Evolutionary conservation across 1,140 invertebrate species (phyloP).

Genomic region (Microplitis mediator): DNA sequence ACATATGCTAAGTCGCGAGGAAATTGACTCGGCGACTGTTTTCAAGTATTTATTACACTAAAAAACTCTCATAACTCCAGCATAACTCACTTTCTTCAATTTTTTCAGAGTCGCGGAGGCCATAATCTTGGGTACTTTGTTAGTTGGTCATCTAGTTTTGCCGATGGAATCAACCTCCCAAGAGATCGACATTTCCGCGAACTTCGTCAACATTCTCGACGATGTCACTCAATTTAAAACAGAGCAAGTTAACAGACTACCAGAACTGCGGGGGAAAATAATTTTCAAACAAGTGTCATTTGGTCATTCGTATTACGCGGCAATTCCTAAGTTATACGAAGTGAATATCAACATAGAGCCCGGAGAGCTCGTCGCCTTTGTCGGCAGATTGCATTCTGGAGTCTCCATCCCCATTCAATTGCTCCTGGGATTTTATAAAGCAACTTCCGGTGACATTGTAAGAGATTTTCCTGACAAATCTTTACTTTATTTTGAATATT

Average conservation of each 20-base stretch:
- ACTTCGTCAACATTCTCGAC: not conserved
- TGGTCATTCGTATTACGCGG: slow-evolving; percentile 1
- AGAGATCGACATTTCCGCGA: not conserved
- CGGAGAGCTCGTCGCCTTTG: slow-evolving; percentile 3
- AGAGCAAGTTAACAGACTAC: too few species aligned
- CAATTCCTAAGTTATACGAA: not conserved
- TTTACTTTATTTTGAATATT: not conserved
- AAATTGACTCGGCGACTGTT: slow-evolving; percentile 11
- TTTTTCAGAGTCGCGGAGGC: slow-evolving; percentile 3
- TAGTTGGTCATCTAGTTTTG: not conserved
- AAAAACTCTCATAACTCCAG: too few species aligned
- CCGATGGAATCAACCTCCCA: not conserved
- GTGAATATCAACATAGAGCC: not conserved
- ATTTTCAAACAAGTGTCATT: slow-evolving; percentile 8
- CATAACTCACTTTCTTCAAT: not conserved
- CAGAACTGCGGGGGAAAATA: not conserved
- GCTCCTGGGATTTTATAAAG: not conserved
- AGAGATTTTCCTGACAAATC: not conserved
- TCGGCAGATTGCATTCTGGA: not conserved
- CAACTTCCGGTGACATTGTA: slow-evolving; percentile 13
- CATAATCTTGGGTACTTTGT: not conserved
- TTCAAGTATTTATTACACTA: not conserved
- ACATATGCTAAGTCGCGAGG: slow-evolving; percentile 10
- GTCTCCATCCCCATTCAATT: slow-evolving; percentile 12
- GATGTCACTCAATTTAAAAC: not conserved